Evolutionary conservation across 2,113 vertebrate species (phyloP), one percentile per base, ranked within the genome.

Genomic region (Buteo buteo): DNA sequence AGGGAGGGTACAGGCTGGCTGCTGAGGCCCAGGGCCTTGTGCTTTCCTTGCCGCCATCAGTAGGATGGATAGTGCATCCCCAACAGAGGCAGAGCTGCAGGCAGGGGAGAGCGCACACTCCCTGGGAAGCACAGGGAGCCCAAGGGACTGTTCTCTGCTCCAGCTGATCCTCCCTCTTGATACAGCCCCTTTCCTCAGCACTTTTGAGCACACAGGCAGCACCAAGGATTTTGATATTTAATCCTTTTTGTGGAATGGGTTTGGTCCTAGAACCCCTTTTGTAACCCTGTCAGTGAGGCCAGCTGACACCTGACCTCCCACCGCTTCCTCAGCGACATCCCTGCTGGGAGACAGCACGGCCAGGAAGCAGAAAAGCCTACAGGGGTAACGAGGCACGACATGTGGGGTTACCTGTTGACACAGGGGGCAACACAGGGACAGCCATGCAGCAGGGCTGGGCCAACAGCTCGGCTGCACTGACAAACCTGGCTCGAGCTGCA

Each of bases 301-400:
- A 36, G 86, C 52, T 29, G 40, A 58, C 49, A 81, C 62, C 32
- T 24, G 42, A 9, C 36, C 55, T 28, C 14, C 5, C 25, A 67
- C 18, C 0, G 0, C 44, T 52, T 50, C 31, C 36, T 70, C 86
- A 70, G 62, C 7, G 1, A 58, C 49, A 50, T 32, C 32, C 57
- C 55, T 29, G 44, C 34, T 47, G 49, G 28, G 61, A 69, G 29
- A 52, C 3, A 6, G 44, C 62, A 76, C 6, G 3, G 69, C 17
- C 42, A 45, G 29, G 29, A 65, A 45, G 44, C 34, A 76, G 25
- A 47, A 29, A 55, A 81, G 19, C 17, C 47, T 28, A 26, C 13
- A 25, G 26, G 36, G 28, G n/a, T 40, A 74, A 16, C 3, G 9
- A 70, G 36, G 36, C 67, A 42, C 0, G 0, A 55, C 11, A 57